Conservation (phyloP, 2,113 vertebrate species). For the Desmodus rotundus region DNA sequence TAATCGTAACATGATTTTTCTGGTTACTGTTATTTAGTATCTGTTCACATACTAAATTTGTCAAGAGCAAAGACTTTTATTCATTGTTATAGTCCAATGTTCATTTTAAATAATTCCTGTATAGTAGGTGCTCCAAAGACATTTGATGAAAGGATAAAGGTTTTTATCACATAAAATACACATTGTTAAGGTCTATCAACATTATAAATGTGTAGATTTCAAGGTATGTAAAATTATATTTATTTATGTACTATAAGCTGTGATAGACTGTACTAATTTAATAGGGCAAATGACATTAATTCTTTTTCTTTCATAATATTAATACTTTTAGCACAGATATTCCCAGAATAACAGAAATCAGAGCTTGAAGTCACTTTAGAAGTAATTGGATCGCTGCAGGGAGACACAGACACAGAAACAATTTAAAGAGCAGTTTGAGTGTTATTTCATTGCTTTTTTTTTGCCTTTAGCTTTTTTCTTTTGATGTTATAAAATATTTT, state of each 20-base stretch:
- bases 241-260: neutral
- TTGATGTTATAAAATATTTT: conserved; percentile 3
- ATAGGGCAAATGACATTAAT: neutral
- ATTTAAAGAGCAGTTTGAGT: conserved; percentile 32
- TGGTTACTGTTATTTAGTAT: neutral
- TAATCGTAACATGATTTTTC: neutral
- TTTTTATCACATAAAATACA: neutral
- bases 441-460: neutral
- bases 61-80: neutral
- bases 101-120: neutral
- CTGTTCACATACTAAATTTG: neutral
- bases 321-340: neutral
- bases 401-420: neutral
- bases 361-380: neutral
- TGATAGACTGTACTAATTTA: neutral
- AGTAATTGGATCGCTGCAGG: neutral
- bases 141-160: neutral
- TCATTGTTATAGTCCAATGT: neutral
- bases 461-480: conserved; percentile 38
- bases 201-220: neutral
- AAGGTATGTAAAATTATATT: neutral
- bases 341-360: conserved; percentile 11
- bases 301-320: conserved; percentile 13
- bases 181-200: neutral
- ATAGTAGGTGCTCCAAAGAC: neutral